These are phyloP conservation scores for Stegastes partitus DNA, from an alignment of 2,113 vertebrate species.

Conservation along the genomic window DNA sequence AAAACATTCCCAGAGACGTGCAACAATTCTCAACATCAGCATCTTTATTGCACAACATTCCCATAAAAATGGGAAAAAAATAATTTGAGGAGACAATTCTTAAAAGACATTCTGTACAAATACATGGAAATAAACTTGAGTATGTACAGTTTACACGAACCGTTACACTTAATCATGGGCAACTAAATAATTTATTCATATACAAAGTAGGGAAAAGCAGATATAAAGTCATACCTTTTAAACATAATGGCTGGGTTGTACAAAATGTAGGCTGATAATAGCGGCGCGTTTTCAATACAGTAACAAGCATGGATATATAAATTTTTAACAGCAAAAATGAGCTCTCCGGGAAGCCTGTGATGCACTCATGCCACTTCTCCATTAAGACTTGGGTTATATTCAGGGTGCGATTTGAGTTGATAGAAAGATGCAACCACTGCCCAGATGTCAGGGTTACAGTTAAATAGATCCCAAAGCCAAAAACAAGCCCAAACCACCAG, in stretches of 20 bases:
- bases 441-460: background rate
- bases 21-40: conserved; percentile 71
- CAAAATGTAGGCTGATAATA: conserved; percentile 71
- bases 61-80: conserved; percentile 97
- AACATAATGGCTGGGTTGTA: conserved; percentile 68
- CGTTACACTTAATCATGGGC: conserved; percentile 82
- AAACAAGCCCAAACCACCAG: too few relatives aligned
- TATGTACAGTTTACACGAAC: conserved; percentile 92
- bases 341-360: conserved; percentile 51
- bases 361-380: conserved; percentile 60
- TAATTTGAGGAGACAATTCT: conserved; percentile 89
- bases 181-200: conserved; percentile 93
- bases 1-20: conserved; percentile 11
- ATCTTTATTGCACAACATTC: conserved; percentile 99
- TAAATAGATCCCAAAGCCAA: background rate
- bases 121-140: conserved; percentile 82
- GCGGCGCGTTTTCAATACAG: conserved; percentile 62
- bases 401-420: conserved; percentile 58
- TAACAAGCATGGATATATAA: conserved; percentile 52
- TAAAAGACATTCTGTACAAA: conserved; percentile 95
- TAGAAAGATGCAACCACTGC: conserved; percentile 11
- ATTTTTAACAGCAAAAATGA: conserved; percentile 73
- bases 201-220: conserved; percentile 74
- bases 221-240: conserved; percentile 74
- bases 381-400: conserved; percentile 80